phyloP scores from a whole-genome alignment of 2,888 invertebrate species.

The Eupsilia transversa region DNA sequence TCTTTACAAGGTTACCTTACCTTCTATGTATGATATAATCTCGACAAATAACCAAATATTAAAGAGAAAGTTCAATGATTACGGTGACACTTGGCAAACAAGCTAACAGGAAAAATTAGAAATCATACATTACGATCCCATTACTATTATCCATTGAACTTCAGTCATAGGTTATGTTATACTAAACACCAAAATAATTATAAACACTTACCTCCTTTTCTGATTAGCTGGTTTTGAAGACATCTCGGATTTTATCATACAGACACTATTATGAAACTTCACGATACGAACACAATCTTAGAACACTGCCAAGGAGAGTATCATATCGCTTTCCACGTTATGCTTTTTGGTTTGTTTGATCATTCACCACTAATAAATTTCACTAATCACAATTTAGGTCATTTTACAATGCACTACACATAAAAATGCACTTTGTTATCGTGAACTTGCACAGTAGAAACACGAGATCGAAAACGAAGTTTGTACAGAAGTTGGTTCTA shows the following conservation, averaged over 20 bases:
- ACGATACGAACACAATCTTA: slow-evolving; percentile 90
- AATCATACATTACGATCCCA: slow-evolving; percentile 33
- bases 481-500: slow-evolving; percentile 61
- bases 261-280: slow-evolving; percentile 83
- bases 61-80: slow-evolving; percentile 72
- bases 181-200: slow-evolving; percentile 59
- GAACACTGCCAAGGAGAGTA: slow-evolving; percentile 91
- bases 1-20: slow-evolving; percentile 2
- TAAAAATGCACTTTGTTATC: slow-evolving; percentile 86
- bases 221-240: slow-evolving; percentile 91
- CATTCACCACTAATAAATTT: slow-evolving; percentile 78
- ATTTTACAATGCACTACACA: slow-evolving; percentile 88
- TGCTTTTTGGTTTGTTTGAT: slow-evolving; percentile 75
- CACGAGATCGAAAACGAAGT: slow-evolving; percentile 74
- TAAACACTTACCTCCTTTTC: slow-evolving; percentile 92
- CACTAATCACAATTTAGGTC: slow-evolving; percentile 86
- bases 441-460: slow-evolving; percentile 86
- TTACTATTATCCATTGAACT: slow-evolving; percentile 14
- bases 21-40: slow-evolving; percentile 27
- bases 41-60: slow-evolving; percentile 39
- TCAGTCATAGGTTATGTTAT: slow-evolving; percentile 46
- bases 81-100: slow-evolving; percentile 64
- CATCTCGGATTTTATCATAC: slow-evolving; percentile 84
- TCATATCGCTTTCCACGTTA: slow-evolving; percentile 87
- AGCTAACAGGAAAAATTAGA: slow-evolving; percentile 67